Percentiles rank a stretch among this genome's conserved stretches.
phyloP scores from a whole-genome alignment of 2,797 vertebrate genomes.

The Fringilla coelebs region DNA sequence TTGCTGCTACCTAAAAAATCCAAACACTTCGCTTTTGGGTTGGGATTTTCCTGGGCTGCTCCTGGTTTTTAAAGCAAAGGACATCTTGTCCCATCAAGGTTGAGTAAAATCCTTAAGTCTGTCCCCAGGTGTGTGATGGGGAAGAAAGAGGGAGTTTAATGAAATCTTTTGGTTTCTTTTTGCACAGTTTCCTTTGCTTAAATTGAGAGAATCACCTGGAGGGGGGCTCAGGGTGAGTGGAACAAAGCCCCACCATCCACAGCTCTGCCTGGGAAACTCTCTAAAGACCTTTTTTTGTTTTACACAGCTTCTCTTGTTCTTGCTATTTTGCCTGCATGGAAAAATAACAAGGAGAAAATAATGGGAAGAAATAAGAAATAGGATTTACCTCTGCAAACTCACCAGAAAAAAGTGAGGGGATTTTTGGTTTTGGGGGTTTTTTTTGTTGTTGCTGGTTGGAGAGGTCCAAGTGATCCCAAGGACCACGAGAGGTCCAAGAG shows the following conservation, averaged over 20 bases:
- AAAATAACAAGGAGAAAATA: not conserved
- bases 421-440: too few relatives aligned
- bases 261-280: not conserved
- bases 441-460: not conserved
- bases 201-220: not conserved
- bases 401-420: not conserved
- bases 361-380: not conserved
- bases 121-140: not conserved
- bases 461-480: not conserved
- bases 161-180: not conserved
- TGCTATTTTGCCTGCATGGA: not conserved
- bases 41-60: not conserved
- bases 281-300: not conserved
- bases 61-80: not conserved
- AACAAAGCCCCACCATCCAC: accelerated
- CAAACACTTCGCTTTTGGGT: not conserved
- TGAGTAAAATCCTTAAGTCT: not conserved
- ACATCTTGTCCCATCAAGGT: not conserved
- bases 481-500: not conserved
- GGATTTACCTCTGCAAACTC: not conserved
- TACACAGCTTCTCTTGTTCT: not conserved
- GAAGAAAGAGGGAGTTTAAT: not conserved
- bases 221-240: not conserved
- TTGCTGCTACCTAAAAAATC: not conserved
- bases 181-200: not conserved